Base-by-base conservation (phyloP, 2,888 invertebrate genomes). In the Calliphora vomitoria region DNA sequence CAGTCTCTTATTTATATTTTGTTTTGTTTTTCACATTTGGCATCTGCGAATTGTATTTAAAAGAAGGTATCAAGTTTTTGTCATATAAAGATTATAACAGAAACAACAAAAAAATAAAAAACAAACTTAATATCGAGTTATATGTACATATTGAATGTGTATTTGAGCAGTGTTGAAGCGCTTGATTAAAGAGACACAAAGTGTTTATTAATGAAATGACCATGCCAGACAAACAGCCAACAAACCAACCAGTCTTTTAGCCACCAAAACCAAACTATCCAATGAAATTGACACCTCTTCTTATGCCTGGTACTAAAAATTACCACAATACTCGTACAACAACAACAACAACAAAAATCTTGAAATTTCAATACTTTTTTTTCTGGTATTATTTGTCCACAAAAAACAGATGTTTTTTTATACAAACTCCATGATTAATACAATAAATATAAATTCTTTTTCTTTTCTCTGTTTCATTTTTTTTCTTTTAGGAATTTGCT, bases 401-500 rank as follows among this genome's bases (percentile, higher is more conserved):
- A 55, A 62, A 76, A 64, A 74, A 79, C 87, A 87, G 87, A 87
- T 84, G 87, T 75, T 71, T 84, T 72, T 47, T 62, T 25, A 11
- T 6, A 15, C 1, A 41, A 41, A 41, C 10, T 20, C 25, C 44
- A 4, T 68, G 20, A 25, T 68, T 44, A 58, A 58, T 58, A 25
- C 25, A 25, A 25, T 11, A 58, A 20, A 25, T 58, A 58, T 25
- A 25, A 58, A 25, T 64, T 82, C 78, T 41, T 47, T 74, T 72
- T 15, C 11, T 35, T 4, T 35, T 35, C n/a, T n/a, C n/a, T n/a
- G n/a, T n/a, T n/a, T n/a, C n/a, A 25, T 79, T 81, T 82, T 81
- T 4, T 84, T 88, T 62, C 25, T 95, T 95, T 4, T 94, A 98
- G 98, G 97, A 98, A 93, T 98, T 97, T 94, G 98, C 98, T 6